A percentile compares a stretch with the other conserved stretches of the same genome.
These are phyloP conservation scores for Mionectes olivaceus DNA, from an alignment of 2,797 vertebrate genomes.

Conservation along the genomic window DNA sequence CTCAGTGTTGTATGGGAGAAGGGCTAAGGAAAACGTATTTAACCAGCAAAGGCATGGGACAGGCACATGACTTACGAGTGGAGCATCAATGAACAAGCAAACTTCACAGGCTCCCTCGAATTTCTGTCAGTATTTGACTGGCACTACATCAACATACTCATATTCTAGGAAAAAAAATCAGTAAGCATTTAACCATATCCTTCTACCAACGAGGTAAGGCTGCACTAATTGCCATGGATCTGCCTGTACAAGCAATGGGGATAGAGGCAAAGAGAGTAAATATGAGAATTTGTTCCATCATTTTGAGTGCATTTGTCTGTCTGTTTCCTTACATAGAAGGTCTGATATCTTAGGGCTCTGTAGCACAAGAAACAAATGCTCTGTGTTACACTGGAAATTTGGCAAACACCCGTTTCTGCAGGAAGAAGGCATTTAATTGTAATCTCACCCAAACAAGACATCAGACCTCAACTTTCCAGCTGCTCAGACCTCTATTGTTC, in stretches of 20 bases:
- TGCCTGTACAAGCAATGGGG: slow-evolving; percentile 7
- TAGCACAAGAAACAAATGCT: background rate
- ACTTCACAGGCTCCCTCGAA: background rate
- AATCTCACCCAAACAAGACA: background rate
- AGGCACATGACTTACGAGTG: accelerated
- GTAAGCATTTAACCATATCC: background rate
- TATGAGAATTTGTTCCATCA: background rate
- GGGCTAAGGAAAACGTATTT: background rate
- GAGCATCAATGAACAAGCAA: background rate
- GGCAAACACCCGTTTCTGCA: background rate
- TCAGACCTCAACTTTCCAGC: background rate
- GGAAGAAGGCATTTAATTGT: background rate
- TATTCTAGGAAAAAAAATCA: background rate
- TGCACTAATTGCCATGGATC: background rate
- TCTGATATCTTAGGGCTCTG: background rate
- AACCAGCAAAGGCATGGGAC: background rate
- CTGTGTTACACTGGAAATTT: background rate
- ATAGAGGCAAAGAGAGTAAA: slow-evolving; percentile 6
- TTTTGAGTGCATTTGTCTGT: background rate
- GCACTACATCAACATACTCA: background rate
- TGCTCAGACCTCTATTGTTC: background rate
- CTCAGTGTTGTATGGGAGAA: background rate
- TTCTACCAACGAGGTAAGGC: slow-evolving; percentile 6
- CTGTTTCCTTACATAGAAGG: background rate
- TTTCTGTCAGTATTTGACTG: background rate